Conservation (phyloP, 2,888 invertebrate species). For the Lycophotia porphyrea region DNA sequence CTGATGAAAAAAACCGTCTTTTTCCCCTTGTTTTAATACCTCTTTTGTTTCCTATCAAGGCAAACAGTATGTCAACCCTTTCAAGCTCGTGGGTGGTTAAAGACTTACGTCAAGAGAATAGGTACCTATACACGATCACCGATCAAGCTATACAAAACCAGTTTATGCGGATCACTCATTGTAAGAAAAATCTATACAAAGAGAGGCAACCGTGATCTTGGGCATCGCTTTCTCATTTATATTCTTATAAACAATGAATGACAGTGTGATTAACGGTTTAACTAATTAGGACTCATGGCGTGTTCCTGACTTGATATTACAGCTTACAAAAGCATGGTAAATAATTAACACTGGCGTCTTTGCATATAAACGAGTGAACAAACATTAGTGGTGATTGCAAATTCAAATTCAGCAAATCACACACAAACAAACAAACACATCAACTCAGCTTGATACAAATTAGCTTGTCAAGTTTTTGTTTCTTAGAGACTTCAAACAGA, state of each 20-base stretch:
- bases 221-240: background rate
- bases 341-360: background rate
- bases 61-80: background rate
- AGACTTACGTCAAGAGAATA: background rate
- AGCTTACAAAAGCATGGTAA: background rate
- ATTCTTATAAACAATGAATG: background rate
- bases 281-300: background rate
- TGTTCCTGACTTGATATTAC: background rate
- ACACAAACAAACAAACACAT: too few relatives aligned
- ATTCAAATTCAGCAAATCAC: too few relatives aligned
- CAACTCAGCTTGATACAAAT: too few relatives aligned
- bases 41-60: conserved; percentile 17
- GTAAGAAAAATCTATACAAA: too few relatives aligned
- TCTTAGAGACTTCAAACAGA: background rate
- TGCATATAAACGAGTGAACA: background rate
- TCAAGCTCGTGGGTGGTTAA: background rate
- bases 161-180: background rate
- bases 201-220: too few relatives aligned
- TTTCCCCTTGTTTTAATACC: background rate
- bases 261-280: background rate
- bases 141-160: background rate
- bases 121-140: background rate
- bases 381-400: background rate
- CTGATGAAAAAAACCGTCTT: background rate
- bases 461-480: background rate